Evolutionary conservation across 2,797 vertebrate species (phyloP), one percentile per base, ranked within the genome.

Genomic region (Pseudomugil tenellus): DNA sequence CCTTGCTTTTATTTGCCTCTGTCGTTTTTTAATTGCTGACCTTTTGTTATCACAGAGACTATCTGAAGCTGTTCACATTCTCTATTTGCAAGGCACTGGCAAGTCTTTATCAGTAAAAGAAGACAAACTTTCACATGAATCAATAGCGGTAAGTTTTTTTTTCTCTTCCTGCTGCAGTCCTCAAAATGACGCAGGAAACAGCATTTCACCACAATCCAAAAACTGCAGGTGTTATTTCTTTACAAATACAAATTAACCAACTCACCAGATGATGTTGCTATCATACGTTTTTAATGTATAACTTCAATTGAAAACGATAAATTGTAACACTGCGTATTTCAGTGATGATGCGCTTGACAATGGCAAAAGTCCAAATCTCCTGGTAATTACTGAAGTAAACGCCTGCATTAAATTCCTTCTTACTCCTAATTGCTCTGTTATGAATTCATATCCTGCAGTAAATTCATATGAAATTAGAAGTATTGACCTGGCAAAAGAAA

Each of bases 341-440:
- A 58, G 63, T 54, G 31, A 70, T 43, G 12, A 2, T 41, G 39
- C 26, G 32, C 58, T 83, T 67, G 71, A 66, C 28, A 61, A 46
- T 65, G 67, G 78, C 76, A 74, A 79, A 78, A 65, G 28, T 56
- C 73, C n/a, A n/a, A n/a, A 72, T 86, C 57, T 70, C 57, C 72
- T 67, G 67, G 75, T 80, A 73, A 87, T 85, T 74, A 71, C 74
- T 69, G 29, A 78, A 64, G 60, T 64, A 25, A 64, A 37, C 39
- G 9, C 58, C 34, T 0, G 41, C 17, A 26, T 37, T 34, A 39
- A 69, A 58, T 0, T 66, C 35, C 55, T 73, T 29, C 67, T 32
- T 17, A 63, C 61, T 79, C 77, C 76, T 39, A 77, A 87, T 69
- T 73, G 55, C 54, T 65, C 83, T 80, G 53, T 52, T 71, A 77